Percentiles rank a stretch among this genome's conserved stretches.
phyloP scores from a whole-genome alignment of 2,797 vertebrate species.

The Falco berigora region DNA sequence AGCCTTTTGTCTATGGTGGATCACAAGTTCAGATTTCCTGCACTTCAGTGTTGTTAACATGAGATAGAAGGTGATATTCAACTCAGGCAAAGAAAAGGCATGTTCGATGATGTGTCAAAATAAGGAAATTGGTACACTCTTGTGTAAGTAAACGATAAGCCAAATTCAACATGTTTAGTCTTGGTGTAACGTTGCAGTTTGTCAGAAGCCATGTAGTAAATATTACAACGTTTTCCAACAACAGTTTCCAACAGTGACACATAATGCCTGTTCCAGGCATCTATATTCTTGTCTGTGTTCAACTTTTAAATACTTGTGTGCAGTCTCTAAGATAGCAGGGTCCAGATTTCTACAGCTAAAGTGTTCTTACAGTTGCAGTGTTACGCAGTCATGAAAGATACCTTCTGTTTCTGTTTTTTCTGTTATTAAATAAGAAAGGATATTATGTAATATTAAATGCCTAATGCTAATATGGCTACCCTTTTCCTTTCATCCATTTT shows the following conservation, averaged over 20 bases:
- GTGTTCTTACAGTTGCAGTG: neutral
- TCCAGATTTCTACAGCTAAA: neutral
- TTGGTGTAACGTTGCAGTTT: neutral
- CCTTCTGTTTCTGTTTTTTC: neutral
- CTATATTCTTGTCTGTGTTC: neutral
- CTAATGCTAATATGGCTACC: neutral
- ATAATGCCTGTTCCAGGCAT: neutral
- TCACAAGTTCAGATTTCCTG: neutral
- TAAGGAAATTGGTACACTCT: neutral
- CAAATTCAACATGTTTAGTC: neutral
- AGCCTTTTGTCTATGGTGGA: neutral
- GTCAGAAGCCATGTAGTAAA: neutral
- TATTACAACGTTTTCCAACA: neutral
- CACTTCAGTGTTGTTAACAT: neutral
- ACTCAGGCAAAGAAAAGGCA: neutral
- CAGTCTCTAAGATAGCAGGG: neutral
- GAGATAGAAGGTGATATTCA: neutral
- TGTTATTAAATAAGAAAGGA: neutral
- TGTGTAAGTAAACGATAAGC: neutral
- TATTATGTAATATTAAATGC: neutral
- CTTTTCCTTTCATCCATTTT: neutral
- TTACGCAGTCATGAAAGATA: neutral
- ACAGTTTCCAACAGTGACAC: neutral
- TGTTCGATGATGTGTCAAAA: neutral
- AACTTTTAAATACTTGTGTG: neutral